A percentile compares a stretch with the other conserved stretches of the same genome.
phyloP scores from a whole-genome alignment of 2,888 invertebrate species.

The Meliscaeva auricollis region DNA sequence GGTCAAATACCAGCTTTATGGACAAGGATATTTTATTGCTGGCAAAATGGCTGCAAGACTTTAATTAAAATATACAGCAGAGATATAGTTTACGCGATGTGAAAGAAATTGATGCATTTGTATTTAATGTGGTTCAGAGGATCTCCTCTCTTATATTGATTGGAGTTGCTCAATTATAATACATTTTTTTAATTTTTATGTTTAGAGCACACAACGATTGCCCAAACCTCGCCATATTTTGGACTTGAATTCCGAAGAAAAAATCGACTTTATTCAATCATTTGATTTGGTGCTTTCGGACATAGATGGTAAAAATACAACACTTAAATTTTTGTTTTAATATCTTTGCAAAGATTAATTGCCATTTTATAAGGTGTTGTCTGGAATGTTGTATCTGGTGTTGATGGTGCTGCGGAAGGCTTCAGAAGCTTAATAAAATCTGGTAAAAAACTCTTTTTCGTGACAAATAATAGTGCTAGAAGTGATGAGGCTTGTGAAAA shows the following conservation, averaged over 20 bases:
- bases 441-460: slow-evolving; percentile 83
- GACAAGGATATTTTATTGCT: too few relatives aligned
- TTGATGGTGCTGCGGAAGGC: slow-evolving; percentile 81
- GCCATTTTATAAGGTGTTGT: slow-evolving; percentile 83
- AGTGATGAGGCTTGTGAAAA: slow-evolving; percentile 78
- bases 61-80: too few relatives aligned
- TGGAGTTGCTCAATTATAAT: neutral
- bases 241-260: slow-evolving; percentile 79
- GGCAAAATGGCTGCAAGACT: too few relatives aligned
- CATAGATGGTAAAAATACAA: slow-evolving; percentile 85
- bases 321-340: neutral
- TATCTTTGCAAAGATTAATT: neutral
- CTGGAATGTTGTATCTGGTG: slow-evolving; percentile 80
- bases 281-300: slow-evolving; percentile 86
- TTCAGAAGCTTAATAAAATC: slow-evolving; percentile 81
- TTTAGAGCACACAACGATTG: slow-evolving; percentile 38
- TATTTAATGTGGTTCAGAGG: too few relatives aligned
- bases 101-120: too few relatives aligned
- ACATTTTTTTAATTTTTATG: neutral
- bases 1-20: too few relatives aligned
- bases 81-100: too few relatives aligned
- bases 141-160: too few relatives aligned
- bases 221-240: slow-evolving; percentile 78
- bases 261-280: slow-evolving; percentile 83
- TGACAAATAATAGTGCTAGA: slow-evolving; percentile 84